A percentile compares a stretch with the other conserved stretches of the same genome.
Evolutionary conservation across 2,113 vertebrate species (phyloP).

Genomic region (Edolisoma coerulescens): DNA sequence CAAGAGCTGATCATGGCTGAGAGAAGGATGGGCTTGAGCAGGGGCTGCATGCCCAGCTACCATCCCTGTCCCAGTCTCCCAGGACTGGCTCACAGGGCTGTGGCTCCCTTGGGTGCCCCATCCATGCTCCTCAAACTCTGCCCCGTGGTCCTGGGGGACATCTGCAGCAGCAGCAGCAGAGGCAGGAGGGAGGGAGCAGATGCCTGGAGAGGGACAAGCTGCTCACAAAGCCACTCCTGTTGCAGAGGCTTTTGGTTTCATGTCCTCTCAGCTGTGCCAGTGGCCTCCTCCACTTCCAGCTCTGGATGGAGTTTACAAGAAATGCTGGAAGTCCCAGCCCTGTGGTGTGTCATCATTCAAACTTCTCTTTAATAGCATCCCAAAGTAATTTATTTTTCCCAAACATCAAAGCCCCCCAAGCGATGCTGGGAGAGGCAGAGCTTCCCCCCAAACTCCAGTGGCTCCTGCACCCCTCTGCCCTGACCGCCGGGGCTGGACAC

Average conservation of each 20-base stretch:
- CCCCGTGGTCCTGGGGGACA: not conserved
- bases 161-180: not conserved
- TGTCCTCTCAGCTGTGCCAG: not conserved
- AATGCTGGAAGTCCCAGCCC: not conserved
- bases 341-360: slow-evolving; percentile 1
- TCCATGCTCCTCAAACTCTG: not conserved
- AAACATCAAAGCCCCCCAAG: not conserved
- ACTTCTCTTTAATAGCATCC: not conserved
- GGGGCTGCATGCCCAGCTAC: not conserved
- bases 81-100: not conserved
- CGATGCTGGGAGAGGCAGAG: not conserved
- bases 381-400: slow-evolving; percentile 13
- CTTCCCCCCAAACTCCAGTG: not conserved
- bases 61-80: not conserved
- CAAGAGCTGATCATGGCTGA: not conserved
- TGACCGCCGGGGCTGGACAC: accelerated
- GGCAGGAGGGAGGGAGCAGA: not conserved
- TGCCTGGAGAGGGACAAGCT: not conserved
- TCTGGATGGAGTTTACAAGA: not conserved
- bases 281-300: slow-evolving; percentile 13
- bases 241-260: not conserved
- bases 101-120: not conserved
- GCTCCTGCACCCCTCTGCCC: not conserved
- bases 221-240: not conserved
- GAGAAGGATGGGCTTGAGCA: not conserved